Conservation (phyloP, 92 coral and sea anemone species). For the Palythoa grandiflora region DNA sequence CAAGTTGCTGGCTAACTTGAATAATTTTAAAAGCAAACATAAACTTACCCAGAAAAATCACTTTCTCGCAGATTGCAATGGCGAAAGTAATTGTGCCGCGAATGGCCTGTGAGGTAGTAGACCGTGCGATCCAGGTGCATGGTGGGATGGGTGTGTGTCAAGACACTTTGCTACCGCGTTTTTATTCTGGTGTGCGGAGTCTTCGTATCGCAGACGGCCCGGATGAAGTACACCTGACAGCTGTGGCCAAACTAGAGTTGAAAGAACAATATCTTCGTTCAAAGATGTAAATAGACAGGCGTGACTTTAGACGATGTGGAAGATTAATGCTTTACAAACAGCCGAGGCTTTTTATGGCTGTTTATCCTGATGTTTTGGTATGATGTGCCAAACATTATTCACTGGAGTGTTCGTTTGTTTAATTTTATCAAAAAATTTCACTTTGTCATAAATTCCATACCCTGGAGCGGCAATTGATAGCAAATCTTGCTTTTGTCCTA, state of each 20-base stretch:
- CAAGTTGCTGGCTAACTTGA: too few relatives aligned
- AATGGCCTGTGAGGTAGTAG: constrained; percentile 88
- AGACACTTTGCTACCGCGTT: constrained; percentile 86
- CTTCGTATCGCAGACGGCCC: constrained; percentile 99
- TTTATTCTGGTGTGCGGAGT: constrained; percentile 76
- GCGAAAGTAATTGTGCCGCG: constrained; percentile 92
- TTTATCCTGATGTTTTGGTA: too few relatives aligned
- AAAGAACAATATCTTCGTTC: constrained; percentile 59
- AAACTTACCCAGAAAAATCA: not conserved
- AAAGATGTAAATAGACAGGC: constrained; percentile 7
- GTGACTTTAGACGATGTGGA: not conserved
- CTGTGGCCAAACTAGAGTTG: constrained; percentile 91
- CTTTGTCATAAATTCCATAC: too few relatives aligned
- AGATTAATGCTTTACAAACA: too few relatives aligned
- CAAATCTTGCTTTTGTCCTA: too few relatives aligned
- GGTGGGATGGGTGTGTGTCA: constrained; percentile 99
- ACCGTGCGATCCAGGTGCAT: constrained; percentile 98
- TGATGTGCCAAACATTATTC: too few relatives aligned
- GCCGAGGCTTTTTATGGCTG: too few relatives aligned
- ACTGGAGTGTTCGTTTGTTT: too few relatives aligned
- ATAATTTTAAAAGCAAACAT: too few relatives aligned
- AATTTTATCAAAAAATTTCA: too few relatives aligned
- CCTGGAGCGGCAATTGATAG: too few relatives aligned
- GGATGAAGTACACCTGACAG: constrained; percentile 97
- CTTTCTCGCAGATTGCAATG: constrained; percentile 86